phyloP scores from a whole-genome alignment of 2,113 vertebrate genomes.

The Egretta garzetta region DNA sequence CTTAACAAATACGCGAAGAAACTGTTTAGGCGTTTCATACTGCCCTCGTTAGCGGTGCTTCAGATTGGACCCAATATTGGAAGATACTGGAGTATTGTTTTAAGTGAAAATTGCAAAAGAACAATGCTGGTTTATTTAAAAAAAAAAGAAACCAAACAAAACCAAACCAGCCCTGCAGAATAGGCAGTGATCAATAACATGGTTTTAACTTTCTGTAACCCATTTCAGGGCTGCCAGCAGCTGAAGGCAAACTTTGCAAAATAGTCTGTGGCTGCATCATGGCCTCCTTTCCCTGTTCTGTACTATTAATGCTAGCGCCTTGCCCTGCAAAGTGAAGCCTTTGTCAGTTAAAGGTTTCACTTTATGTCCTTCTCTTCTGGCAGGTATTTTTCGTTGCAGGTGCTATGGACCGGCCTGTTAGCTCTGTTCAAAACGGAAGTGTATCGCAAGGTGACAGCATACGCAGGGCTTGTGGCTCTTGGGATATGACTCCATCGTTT shows the following conservation, averaged over 20 bases:
- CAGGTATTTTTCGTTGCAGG: neutral
- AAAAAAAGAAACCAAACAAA: too few species aligned
- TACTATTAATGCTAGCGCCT: neutral
- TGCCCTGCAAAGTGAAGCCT: neutral
- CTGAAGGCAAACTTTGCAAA: conserved; percentile 22
- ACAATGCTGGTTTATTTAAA: neutral
- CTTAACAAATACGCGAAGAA: neutral
- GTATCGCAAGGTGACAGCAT: neutral
- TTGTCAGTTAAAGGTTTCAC: neutral
- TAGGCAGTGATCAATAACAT: neutral
- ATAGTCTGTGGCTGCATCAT: neutral
- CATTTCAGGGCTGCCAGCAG: neutral
- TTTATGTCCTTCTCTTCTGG: neutral
- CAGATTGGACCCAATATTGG: neutral
- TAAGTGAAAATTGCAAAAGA: neutral
- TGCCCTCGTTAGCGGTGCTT: neutral
- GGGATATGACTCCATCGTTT: neutral
- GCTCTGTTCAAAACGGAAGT: neutral
- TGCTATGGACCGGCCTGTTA: neutral
- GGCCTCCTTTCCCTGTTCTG: neutral
- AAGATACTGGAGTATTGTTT: neutral
- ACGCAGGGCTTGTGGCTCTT: neutral
- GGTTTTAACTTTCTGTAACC: neutral
- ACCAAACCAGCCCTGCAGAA: neutral
- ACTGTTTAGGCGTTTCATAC: neutral